Evolutionary conservation across 1,140 invertebrate genomes (phyloP), one percentile per base, ranked within the genome.

Genomic region (Leptopilina clavipes): DNA sequence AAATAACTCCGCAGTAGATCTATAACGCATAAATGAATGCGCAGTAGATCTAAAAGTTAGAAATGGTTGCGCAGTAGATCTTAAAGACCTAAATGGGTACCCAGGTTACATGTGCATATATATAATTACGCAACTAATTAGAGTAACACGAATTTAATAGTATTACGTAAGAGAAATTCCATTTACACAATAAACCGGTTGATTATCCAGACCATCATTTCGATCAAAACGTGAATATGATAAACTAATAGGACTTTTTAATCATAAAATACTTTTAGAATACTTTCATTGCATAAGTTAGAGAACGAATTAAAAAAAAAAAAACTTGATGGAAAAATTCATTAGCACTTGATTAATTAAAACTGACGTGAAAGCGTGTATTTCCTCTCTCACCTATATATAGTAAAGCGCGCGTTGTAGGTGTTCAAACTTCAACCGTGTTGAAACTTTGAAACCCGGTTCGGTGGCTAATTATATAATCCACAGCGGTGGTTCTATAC

Each of bases 341-440:
- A 65, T 65, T 65, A 65, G 59, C 14, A 14, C 11, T 65, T 65
- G 59, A 65, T 65, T 65, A 65, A 65, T 65, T 65, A 65, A 65
- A 31, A 31, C 59, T 65, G 59, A 65, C 59, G 59, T 65, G 59
- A 65, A 65, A 65, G 59, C 25, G 59, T 65, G 59, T 37, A 31
- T 65, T 65, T 65, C 59, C 25, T 65, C 14, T 65, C 59, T 31
- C 59, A 65, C 19, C 22, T 1, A n/a, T n/a, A n/a, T n/a, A n/a
- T n/a, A 5, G 25, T 31, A 31, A 31, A 31, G 25, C 25, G 25
- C 14, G 59, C 59, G 22, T n/a, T 31, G 59, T 31, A 65, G 19
- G 59, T 31, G 59, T 31, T 31, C 25, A 22, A 59, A 25, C 56
- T 12, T 1, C 5, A 59, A 65, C 25, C 59, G 14, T 65, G 59